These are phyloP conservation scores for Macrophya alboannulata DNA, from an alignment of 2,888 invertebrate genomes.

Conservation along the genomic window DNA sequence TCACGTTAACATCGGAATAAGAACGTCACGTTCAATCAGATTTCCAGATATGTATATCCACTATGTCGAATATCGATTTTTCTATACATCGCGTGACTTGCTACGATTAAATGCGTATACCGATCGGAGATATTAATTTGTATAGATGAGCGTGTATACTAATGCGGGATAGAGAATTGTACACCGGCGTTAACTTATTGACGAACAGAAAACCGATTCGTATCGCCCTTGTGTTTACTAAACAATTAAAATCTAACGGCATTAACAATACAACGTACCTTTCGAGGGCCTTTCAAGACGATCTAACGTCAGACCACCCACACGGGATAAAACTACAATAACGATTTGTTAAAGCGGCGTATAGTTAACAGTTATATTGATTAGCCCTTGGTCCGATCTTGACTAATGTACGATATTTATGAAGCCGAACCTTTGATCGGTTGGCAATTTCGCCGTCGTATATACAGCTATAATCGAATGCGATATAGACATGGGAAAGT, in stretches of 20 bases:
- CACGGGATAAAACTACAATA: background rate
- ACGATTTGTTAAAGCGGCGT: background rate
- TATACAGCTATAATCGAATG: background rate
- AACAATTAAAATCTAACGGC: constrained; percentile 30
- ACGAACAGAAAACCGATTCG: constrained; percentile 2
- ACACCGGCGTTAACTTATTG: background rate
- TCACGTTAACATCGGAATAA: background rate
- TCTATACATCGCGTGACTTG: constrained; percentile 25
- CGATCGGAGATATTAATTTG: background rate
- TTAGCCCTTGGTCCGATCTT: background rate
- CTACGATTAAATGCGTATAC: background rate
- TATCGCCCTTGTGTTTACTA: constrained; percentile 19
- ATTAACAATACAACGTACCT: background rate
- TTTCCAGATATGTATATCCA: background rate
- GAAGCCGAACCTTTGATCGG: background rate
- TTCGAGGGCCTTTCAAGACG: background rate
- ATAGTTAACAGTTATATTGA: constrained; percentile 19
- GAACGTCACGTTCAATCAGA: background rate
- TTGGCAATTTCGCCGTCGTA: background rate
- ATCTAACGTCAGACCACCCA: background rate
- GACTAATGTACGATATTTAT: constrained; percentile 1
- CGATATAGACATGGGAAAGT: constrained; percentile 7
- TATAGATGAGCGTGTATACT: background rate
- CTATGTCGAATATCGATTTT: background rate
- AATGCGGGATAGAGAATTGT: background rate